Evolutionary conservation across 2,797 vertebrate species (phyloP), one percentile per base, ranked within the genome.

Genomic region (Distichodus sexfasciatus): DNA sequence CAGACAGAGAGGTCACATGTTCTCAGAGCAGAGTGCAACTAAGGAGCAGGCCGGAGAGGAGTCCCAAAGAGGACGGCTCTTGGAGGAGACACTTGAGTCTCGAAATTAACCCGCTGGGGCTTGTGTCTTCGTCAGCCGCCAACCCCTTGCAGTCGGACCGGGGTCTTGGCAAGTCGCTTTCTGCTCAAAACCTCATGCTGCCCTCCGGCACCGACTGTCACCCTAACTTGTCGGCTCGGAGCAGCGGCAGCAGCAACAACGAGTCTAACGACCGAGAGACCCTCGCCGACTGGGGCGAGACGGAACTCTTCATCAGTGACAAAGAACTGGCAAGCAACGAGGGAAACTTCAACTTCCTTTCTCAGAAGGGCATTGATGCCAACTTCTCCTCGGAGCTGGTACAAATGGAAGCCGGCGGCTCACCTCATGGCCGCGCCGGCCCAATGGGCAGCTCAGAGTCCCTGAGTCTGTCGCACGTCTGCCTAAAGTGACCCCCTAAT

Each of bases 61-160:
- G 81, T 36, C 53, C 89, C 0, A 90, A 92, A 64, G 94, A 93
- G 82, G 93, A 96, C 74, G 84, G 90, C 61, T 83, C 91, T 6
- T 95, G 96, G 92, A 92, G 92, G 84, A 95, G 94, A 87, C 90
- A 95, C 58, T 91, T 94, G 82, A 96, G 96, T 83, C 87, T 91
- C 76, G 95, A 94, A 82, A 91, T 94, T 65, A 94, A 95, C 77
- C 86, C 89, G 71, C 83, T 96, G 78, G 80, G 94, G 73, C 91
- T 94, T 33, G 90, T 94, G 76, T 85, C 87, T 6, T 86, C 89
- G 0, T 75, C 75, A 69, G 76, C 78, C 17, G 78, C 83, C 4
- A 61, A 26, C 53, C 75, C 53, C 0, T 87, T 85, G 69, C 89
- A 93, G 46, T 85, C 89, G 74, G 92, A 91, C 58, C 89, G 88